Evolutionary conservation across 1,140 invertebrate species (phyloP).

Genomic region (Drosophila repleta): DNA sequence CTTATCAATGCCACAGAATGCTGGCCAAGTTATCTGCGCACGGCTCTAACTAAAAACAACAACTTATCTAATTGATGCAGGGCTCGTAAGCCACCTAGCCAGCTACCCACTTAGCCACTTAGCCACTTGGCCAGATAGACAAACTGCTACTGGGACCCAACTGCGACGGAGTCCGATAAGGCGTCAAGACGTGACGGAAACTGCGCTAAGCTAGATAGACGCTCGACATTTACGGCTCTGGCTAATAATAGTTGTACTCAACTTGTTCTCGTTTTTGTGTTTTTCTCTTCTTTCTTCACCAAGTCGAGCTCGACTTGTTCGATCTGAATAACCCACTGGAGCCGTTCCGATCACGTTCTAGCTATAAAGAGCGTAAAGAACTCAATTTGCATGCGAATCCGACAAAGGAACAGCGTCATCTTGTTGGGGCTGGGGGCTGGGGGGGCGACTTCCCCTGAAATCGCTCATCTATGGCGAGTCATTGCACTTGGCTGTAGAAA

Average conservation of each 20-base stretch:
- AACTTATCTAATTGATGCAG: constrained; percentile 29
- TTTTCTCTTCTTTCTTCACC: not conserved
- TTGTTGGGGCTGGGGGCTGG: constrained; percentile 20
- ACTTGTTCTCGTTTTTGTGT: not conserved
- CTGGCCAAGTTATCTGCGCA: constrained; percentile 32
- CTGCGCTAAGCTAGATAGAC: not conserved
- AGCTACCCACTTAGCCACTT: not conserved
- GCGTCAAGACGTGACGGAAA: constrained; percentile 31
- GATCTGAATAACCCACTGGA: not conserved
- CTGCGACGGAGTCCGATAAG: constrained; percentile 20
- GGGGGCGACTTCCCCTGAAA: constrained; percentile 26
- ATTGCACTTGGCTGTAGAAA: constrained; percentile 36
- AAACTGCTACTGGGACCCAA: not conserved
- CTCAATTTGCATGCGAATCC: not conserved
- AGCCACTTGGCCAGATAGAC: not conserved
- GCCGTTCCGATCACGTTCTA: constrained; percentile 57
- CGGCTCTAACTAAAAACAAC: not conserved
- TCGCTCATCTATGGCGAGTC: constrained; percentile 34
- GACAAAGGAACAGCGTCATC: constrained; percentile 4
- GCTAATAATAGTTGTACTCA: not conserved
- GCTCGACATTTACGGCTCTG: constrained; percentile 8
- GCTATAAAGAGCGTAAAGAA: constrained; percentile 33
- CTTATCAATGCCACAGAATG: constrained; percentile 31
- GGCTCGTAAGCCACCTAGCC: constrained; percentile 3
- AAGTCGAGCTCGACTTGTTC: constrained; percentile 4